Base-by-base conservation (phyloP, 2,888 invertebrate species). In the Hedya salicella region DNA sequence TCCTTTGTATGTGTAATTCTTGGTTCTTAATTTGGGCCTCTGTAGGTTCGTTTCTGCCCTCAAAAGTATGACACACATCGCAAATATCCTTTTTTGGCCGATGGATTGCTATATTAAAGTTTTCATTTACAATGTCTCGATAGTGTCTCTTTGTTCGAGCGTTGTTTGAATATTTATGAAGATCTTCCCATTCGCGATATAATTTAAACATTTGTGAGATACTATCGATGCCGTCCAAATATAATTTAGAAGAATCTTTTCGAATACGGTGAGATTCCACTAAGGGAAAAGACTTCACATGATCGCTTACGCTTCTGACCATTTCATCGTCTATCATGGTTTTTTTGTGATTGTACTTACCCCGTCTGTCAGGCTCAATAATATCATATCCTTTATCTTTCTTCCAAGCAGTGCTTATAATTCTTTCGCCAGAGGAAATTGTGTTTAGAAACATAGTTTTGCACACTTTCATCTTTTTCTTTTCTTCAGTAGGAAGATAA, bases 401-500 rank as follows among this genome's bases (percentile, higher is more conserved):
- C 14, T 30, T 14, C 30, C 49, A 49, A 3, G 30, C 49, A 30
- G 30, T 49, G 25, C 30, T 25, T 25, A 48, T 25, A 13, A 48
- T 48, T 25, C 9, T 48, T 1, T 48, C 48, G 21, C 48, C n/a
- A n/a, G 21, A 13, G 3, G n/a, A 8, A 3, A 14, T 14, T 8
- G 49, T 49, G n/a, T 48, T 21, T 13, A 49, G 14, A 3, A 49
- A 49, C 49, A 49, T 49, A 30, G 11, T 49, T 49, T 49, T 49
- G 14, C 30, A 49, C n/a, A 49, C 49, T 14, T 49, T 9, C 25
- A 25, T n/a, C n/a, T n/a, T n/a, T n/a, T n/a, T n/a, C n/a, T n/a
- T n/a, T n/a, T n/a, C n/a, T n/a, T n/a, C n/a, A n/a, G n/a, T n/a
- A n/a, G n/a, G n/a, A n/a, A n/a, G n/a, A n/a, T n/a, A n/a, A n/a